Base-by-base conservation (phyloP, 2,888 invertebrate species). In the Apodemia mormo region DNA sequence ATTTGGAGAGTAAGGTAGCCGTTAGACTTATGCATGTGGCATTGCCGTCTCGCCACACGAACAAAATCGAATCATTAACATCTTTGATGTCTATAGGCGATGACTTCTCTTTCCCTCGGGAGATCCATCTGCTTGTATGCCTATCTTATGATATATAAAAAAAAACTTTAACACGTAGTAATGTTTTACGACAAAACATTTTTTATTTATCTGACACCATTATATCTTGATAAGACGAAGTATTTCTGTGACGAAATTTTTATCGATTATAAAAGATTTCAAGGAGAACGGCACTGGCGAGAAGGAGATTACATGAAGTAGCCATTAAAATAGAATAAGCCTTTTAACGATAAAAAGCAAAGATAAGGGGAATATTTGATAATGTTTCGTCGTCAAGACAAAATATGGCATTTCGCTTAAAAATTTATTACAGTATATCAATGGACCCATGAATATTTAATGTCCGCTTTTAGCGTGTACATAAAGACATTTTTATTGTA, bases 301-400 rank as follows among this genome's bases (percentile, higher is more conserved):
- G 8, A 33, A 12, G 30, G 58, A 58, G 58, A 58, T 58, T 58
- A 58, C 58, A 58, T 29, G 30, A 65, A 68, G 68, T 65, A 54
- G 65, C 68, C 40, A 68, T 65, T 65, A 68, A 65, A 68, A 65
- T 43, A 65, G 65, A 68, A 68, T 68, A 68, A 68, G 68, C 65
- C 68, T 68, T 68, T 40, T 30, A 68, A 30, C 52, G 65, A 29
- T 68, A 65, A 68, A 49, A 65, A 40, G 58, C 58, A 58, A 29
- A 52, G 68, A 68, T 68, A 68, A 68, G 54, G 65, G 14, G 12
- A 65, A 29, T 66, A 66, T 49, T 52, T 64, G 61, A 68, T 64
- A 33, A 37, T 64, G 64, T 37, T 30, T 3, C n/a, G 54, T 52
- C 56, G 43, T 29, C 9, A 6, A 40, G 58, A 30, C 58, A 30